These are phyloP conservation scores for Armadillidium nasatum DNA, from an alignment of 1,140 invertebrate species.

Conservation along the genomic window DNA sequence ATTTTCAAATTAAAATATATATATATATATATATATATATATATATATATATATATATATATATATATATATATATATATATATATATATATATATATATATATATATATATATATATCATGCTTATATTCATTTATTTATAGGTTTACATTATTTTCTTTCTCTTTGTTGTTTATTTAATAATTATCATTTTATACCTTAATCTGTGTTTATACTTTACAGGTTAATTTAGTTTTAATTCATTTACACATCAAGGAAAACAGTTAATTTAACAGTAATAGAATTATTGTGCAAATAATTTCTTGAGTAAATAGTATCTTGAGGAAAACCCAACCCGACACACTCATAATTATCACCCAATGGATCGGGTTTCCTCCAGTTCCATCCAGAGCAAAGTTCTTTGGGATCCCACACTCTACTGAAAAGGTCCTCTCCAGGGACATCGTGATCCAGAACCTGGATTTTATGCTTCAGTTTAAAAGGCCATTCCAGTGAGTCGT, in stretches of 20 bases:
- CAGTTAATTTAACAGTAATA: slow-evolving; percentile 51
- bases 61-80: too few species aligned
- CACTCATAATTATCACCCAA: slow-evolving; percentile 53
- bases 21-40: too few species aligned
- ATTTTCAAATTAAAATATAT: too few species aligned
- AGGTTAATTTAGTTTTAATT: too few species aligned
- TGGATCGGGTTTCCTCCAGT: slow-evolving; percentile 51
- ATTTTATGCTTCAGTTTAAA: slow-evolving; percentile 50
- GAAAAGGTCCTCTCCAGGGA: slow-evolving; percentile 48
- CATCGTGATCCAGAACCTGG: slow-evolving; percentile 51
- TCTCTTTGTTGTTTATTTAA: too few species aligned
- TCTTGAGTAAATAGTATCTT: slow-evolving; percentile 48
- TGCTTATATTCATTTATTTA: too few species aligned
- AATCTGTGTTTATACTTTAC: too few species aligned
- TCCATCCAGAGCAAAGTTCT: slow-evolving; percentile 51
- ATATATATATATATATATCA: too few species aligned
- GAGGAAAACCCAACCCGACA: slow-evolving; percentile 52
- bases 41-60: too few species aligned
- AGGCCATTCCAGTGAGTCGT: slow-evolving; percentile 51
- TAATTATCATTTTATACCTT: too few species aligned
- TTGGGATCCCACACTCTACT: slow-evolving; percentile 55
- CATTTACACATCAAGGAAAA: slow-evolving; percentile 52
- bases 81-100: too few species aligned
- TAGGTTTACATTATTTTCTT: too few species aligned
- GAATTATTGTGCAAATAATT: slow-evolving; percentile 50